Percentiles rank a stretch among this genome's conserved stretches.
Conservation (phyloP, 2,113 vertebrate species). For the Galbula dea region DNA sequence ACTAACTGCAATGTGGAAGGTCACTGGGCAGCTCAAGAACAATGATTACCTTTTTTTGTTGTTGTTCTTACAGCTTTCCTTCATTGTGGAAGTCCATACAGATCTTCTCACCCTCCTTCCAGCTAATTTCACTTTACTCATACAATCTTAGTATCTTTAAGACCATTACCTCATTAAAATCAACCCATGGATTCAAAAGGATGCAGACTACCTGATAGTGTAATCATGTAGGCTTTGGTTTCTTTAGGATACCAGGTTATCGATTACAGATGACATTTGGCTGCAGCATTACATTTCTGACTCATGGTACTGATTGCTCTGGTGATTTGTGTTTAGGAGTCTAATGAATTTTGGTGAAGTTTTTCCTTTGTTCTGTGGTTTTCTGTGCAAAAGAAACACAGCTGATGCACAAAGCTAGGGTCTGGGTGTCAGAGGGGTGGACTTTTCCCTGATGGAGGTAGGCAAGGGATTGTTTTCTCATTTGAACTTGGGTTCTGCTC, state of each 20-base stretch:
- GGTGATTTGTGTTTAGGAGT: not conserved
- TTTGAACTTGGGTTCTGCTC: not conserved
- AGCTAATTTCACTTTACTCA: not conserved
- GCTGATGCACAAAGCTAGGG: not conserved
- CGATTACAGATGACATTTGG: not conserved
- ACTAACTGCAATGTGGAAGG: not conserved
- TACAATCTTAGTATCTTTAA: not conserved
- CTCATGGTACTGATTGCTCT: not conserved
- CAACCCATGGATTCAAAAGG: not conserved
- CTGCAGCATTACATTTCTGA: not conserved
- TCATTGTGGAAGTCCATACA: not conserved
- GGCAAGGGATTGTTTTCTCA: not conserved
- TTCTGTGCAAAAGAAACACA: not conserved
- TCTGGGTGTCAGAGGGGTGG: not conserved
- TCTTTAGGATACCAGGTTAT: not conserved
- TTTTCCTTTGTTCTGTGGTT: not conserved
- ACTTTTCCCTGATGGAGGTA: not conserved
- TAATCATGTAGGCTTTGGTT: not conserved
- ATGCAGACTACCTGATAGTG: not conserved
- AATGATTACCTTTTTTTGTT: not conserved
- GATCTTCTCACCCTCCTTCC: not conserved
- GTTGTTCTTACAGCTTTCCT: not conserved
- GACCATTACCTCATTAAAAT: not conserved
- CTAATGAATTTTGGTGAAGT: not conserved
- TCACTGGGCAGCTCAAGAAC: not conserved